Percentiles rank a stretch among this genome's conserved stretches.
Evolutionary conservation across 2,797 vertebrate genomes (phyloP).

Genomic region (Sebastes matsubarae): DNA sequence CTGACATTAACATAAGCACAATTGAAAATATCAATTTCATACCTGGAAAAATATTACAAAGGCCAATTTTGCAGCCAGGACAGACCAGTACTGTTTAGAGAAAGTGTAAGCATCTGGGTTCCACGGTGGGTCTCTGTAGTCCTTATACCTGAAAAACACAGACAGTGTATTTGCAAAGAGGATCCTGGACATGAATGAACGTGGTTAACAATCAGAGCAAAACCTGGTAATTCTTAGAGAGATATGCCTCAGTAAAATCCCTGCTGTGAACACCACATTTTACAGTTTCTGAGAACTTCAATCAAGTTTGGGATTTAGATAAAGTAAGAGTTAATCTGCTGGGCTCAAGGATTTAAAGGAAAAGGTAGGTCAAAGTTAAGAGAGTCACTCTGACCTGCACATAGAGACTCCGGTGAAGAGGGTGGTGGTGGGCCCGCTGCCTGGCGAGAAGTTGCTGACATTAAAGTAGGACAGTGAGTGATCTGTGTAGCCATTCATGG

Average conservation of each 20-base stretch:
- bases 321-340: conserved; percentile 39
- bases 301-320: conserved; percentile 5
- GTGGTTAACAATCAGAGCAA: neutral
- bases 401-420: conserved; percentile 86
- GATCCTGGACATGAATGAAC: neutral
- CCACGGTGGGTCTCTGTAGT: conserved; percentile 98
- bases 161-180: neutral
- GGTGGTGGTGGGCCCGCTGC: conserved; percentile 89
- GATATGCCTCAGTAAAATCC: conserved; percentile 7
- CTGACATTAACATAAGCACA: neutral
- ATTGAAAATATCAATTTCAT: conserved; percentile 28
- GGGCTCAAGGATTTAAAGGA: conserved; percentile 40
- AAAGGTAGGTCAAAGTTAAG: conserved; percentile 40
- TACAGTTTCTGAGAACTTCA: conserved; percentile 14
- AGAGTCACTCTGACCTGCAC: conserved; percentile 88
- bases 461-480: conserved; percentile 98
- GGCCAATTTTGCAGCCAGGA: conserved; percentile 92
- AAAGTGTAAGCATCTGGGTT: conserved; percentile 89
- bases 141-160: conserved; percentile 90
- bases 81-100: conserved; percentile 96
- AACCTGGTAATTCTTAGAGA: neutral
- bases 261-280: conserved; percentile 23
- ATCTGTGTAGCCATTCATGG: conserved; percentile 94
- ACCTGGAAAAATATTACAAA: conserved; percentile 99
- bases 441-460: conserved; percentile 89